phyloP scores from a whole-genome alignment of 1,140 invertebrate species.

The Rhizoglyphus robini region DNA sequence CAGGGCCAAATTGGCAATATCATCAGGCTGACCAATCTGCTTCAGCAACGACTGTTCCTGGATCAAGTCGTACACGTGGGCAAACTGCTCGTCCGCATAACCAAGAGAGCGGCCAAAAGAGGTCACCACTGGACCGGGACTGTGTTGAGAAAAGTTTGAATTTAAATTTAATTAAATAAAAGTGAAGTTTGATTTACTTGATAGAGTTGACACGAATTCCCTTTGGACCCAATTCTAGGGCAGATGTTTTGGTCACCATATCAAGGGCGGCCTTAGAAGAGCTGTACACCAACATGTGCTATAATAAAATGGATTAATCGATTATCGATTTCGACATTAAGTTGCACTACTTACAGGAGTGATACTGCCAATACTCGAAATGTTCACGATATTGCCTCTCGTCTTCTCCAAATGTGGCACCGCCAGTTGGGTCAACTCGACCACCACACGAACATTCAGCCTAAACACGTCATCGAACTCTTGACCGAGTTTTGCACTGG shows the following conservation, averaged over 20 bases:
- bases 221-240: constrained; percentile 31
- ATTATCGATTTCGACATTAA: not conserved
- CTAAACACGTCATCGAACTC: not conserved
- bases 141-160: not conserved
- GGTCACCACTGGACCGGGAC: constrained; percentile 4
- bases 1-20: constrained; percentile 65
- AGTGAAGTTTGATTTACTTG: not conserved
- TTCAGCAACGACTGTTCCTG: not conserved
- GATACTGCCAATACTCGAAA: constrained; percentile 70
- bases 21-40: constrained; percentile 46
- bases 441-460: not conserved
- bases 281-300: constrained; percentile 25
- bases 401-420: constrained; percentile 62
- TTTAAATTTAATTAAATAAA: not conserved
- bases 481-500: not conserved
- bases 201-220: constrained; percentile 27
- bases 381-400: constrained; percentile 72
- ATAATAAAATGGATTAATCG: not conserved
- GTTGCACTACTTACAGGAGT: constrained; percentile 40
- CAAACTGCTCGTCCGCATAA: not conserved
- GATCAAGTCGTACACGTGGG: not conserved
- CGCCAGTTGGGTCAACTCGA: constrained; percentile 54
- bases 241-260: constrained; percentile 33
- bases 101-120: not conserved
- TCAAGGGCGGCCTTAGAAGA: constrained; percentile 33